phyloP scores from a whole-genome alignment of 1,140 invertebrate genomes.

The Epicauta chinensis region DNA sequence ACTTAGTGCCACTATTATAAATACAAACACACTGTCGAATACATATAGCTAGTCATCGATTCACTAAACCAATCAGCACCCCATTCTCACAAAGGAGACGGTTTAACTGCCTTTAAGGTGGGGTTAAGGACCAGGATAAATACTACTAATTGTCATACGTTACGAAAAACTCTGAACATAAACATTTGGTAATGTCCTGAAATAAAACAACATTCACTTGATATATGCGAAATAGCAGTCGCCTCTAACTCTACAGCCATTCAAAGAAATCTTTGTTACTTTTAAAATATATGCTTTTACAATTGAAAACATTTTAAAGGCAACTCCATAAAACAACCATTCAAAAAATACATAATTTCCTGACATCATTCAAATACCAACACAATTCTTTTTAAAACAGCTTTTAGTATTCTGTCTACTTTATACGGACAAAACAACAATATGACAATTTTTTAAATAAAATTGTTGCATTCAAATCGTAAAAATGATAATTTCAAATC shows the following conservation, averaged over 20 bases:
- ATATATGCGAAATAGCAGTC: conserved; percentile 24
- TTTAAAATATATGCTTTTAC: conserved; percentile 23
- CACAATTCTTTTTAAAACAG: no score
- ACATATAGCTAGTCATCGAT: conserved; percentile 1
- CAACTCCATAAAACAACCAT: conserved; percentile 16
- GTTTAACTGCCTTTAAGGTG: no score
- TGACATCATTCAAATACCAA: no score
- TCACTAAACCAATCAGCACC: conserved; percentile 15
- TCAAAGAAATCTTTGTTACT: conserved; percentile 24
- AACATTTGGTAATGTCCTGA: conserved; percentile 11
- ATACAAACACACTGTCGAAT: conserved; percentile 29
- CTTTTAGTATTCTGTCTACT: no score
- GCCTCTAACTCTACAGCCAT: conserved; percentile 17
- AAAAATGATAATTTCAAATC: neutral
- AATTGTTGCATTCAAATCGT: neutral
- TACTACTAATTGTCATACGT: neutral
- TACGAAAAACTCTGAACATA: conserved; percentile 5
- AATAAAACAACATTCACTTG: conserved; percentile 10
- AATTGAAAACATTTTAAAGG: conserved; percentile 25
- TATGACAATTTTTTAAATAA: no score
- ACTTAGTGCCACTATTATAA: conserved; percentile 39
- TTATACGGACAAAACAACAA: no score
- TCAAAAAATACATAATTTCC: neutral
- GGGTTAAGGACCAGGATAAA: no score
- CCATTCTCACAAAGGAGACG: neutral